Base-by-base conservation (phyloP, 2,113 vertebrate species). In the Laterallus jamaicensis region DNA sequence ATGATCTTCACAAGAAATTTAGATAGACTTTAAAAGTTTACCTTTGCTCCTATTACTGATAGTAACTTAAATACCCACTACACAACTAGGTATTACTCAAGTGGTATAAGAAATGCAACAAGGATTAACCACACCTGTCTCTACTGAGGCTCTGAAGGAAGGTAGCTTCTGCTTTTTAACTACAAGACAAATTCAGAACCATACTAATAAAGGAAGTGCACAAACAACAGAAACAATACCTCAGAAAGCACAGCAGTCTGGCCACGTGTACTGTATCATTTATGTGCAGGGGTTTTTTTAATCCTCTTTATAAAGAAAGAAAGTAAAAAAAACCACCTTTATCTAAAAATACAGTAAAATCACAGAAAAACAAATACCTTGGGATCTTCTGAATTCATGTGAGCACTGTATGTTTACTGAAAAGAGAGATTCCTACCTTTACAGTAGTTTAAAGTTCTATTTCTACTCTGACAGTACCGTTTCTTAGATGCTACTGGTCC, bases 241-340 rank as follows among this genome's bases (percentile, higher is more conserved):
- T 81, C 42, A 80, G 60, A 82, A 85, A 66, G 40, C 10, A 56
- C 42, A 47, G 70, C 28, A 74, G 28, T 31, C 74, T 37, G 55
- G 32, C 28, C 39, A 44, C 0, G 0, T 9, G 64, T 14, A 5
- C 8, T 55, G 60, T 16, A n/a, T 8, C 8, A 1, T 44, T 69
- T 55, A 50, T 20, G 18, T 26, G 55, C 15, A 76, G 6, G 20
- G 32, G 59, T 56, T 6, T 16, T 31, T 74, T 79, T 73, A 32
- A 31, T 8, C n/a, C 15, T 11, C 74, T 62, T 58, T 14, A 47
- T 68, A 76, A 32, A 54, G 8, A 58, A 12, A 54, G 79, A 50
- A 24, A 75, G 11, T 39, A 26, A 79, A 85, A 49, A 21, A 17
- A 44, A 44, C 17, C 18, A 44, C 18, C 47, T 49, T 49, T 49